phyloP scores from a whole-genome alignment of 2,113 vertebrate genomes.

The Ophiodon elongatus region DNA sequence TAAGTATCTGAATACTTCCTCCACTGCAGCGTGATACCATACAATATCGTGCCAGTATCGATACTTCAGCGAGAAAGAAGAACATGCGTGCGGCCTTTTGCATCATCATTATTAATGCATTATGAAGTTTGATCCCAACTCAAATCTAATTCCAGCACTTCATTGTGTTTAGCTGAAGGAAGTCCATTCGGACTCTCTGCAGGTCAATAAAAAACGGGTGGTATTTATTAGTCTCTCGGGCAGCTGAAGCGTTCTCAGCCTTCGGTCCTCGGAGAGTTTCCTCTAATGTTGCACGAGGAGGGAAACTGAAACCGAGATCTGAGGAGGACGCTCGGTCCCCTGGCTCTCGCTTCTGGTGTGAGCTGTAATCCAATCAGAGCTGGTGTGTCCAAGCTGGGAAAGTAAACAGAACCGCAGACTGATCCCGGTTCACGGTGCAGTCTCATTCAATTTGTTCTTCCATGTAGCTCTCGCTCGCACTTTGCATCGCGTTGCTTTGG shows the following conservation, averaged over 20 bases:
- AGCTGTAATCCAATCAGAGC: conserved; percentile 81
- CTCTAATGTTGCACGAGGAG: conserved; percentile 60
- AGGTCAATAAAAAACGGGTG: conserved; percentile 53
- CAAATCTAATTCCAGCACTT: background rate
- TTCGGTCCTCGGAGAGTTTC: conserved; percentile 59
- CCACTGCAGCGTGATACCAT: background rate
- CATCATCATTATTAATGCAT: background rate
- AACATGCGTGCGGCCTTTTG: background rate
- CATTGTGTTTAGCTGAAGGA: conserved; percentile 10
- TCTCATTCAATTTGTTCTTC: conserved; percentile 8
- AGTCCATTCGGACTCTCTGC: conserved; percentile 45
- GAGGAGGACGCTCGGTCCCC: conserved; percentile 61
- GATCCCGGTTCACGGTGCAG: conserved; percentile 39
- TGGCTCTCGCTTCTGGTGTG: conserved; percentile 78
- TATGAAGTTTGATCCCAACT: background rate
- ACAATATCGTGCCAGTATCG: background rate
- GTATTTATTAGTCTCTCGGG: conserved; percentile 71
- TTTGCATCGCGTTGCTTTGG: background rate
- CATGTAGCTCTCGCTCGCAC: conserved; percentile 4
- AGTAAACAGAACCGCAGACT: conserved; percentile 71
- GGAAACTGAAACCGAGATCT: conserved; percentile 73
- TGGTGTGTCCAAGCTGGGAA: conserved; percentile 73
- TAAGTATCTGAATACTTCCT: background rate
- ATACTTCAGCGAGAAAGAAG: background rate
- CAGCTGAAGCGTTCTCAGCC: conserved; percentile 46